phyloP scores from a whole-genome alignment of 2,888 invertebrate genomes.

The Hermaeophaga mercurialis region DNA sequence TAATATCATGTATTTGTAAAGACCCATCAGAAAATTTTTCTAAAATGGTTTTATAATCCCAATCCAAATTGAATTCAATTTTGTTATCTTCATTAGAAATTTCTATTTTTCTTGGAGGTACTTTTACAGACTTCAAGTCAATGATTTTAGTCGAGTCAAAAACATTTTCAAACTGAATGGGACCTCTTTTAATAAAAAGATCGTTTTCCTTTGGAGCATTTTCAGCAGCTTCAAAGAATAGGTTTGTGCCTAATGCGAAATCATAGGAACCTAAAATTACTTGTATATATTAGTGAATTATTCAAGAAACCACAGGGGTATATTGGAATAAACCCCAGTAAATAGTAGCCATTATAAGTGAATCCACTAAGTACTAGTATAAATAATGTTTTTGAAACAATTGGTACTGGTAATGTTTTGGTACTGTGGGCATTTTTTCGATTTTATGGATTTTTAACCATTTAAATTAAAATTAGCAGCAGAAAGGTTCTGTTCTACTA shows the following conservation, averaged over 20 bases:
- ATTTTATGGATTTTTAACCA: too few relatives aligned
- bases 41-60: conserved; percentile 48
- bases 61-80: conserved; percentile 47
- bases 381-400: too few relatives aligned
- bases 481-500: too few relatives aligned
- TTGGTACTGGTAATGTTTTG: too few relatives aligned
- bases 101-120: conserved; percentile 51
- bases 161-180: conserved; percentile 65
- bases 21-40: conserved; percentile 48
- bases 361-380: too few relatives aligned
- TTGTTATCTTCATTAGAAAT: conserved; percentile 40
- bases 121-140: conserved; percentile 70
- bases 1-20: conserved; percentile 48
- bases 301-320: conserved; percentile 28
- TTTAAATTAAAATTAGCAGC: too few relatives aligned
- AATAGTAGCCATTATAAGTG: too few relatives aligned
- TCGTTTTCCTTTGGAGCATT: conserved; percentile 48
- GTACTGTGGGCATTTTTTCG: too few relatives aligned
- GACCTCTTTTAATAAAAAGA: conserved; percentile 56
- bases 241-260: conserved; percentile 71
- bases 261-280: conserved; percentile 69
- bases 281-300: neutral
- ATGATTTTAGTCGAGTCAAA: conserved; percentile 70
- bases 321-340: too few relatives aligned
- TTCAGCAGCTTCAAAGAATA: conserved; percentile 73